Evolutionary conservation across 2,888 invertebrate genomes (phyloP), one percentile per base, ranked within the genome.

Genomic region (Achlya flavicornis): DNA sequence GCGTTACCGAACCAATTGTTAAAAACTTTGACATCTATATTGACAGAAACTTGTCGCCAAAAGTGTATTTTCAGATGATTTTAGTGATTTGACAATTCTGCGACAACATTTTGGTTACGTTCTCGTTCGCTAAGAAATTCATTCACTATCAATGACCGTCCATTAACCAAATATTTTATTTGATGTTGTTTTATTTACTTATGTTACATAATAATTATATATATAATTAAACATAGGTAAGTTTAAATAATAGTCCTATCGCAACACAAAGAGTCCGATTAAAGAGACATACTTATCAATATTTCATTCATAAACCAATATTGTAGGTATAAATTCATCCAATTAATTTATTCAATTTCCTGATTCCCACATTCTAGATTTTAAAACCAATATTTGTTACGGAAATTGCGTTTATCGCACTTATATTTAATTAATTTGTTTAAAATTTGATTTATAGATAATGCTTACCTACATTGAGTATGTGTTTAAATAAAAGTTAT

Each of bases 331-430:
- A 19, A 53, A 53, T 14, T 5, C 10, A 53, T 53, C 19, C 68
- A 60, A 70, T 71, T 70, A 69, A 70, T 70, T 70, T 67, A 70
- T 77, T 76, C 61, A 73, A 75, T 78, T 73, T 74, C 76, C 71
- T 71, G 74, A 80, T 86, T 89, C 89, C 81, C 90, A 90, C 89
- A 84, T 77, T 84, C 78, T 67, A 78, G 57, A 76, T 83, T 76
- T 71, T 72, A 70, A 72, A 78, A 74, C 74, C 79, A 87, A 89
- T 86, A 85, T 87, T 87, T 76, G 72, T 76, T 66, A 63, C 80
- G 88, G 89, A 88, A 84, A 84, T 83, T 72, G 70, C 69, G 60
- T 67, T 71, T 71, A 76, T 70, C 67, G 60, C 69, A 66, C 65
- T 67, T 67, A 57, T 66, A 67, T 71, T 66, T 68, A 67, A 63